Evolutionary conservation across 2,797 vertebrate genomes (phyloP), one percentile per base, ranked within the genome.

Genomic region (Neomorphus geoffroyi): DNA sequence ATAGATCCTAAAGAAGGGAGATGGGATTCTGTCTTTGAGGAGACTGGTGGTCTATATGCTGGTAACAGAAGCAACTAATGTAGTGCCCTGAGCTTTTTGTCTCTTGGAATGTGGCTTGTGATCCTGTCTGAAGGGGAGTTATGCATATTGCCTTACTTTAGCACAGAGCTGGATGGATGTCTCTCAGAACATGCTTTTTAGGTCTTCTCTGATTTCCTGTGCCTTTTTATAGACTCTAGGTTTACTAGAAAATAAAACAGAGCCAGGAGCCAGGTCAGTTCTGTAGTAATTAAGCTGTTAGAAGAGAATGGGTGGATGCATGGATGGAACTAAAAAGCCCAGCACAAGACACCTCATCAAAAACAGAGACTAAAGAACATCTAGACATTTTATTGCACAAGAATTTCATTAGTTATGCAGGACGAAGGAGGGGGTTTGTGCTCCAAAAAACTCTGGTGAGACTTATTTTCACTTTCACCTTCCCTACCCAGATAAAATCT

Each of bases 141-240:
- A 30, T 2, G 45, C 2, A 1, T 65, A n/a, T 17, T 4, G 2
- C 32, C 70, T 88, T 65, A 91, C 88, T 92, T 92, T 41, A 93
- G 66, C 64, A 54, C 28, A 64, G 84, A 61, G 57, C 61, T 89
- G 16, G 57, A 69, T 89, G 16, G 57, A 69, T 88, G 50, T 51
- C 19, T 56, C 53, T 87, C 65, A 57, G 50, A 83, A 45, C 21
- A 5, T 13, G 48, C 66, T 92, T 81, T 54, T 33, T 71, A 39
- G 62, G 62, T 60, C 82, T 92, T 16, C 79, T 91, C 66, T 64
- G 70, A 79, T 81, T 91, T 92, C 83, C 45, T 64, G 6, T 1
- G 5, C 74, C 94, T 91, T 83, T 93, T 92, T 90, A 80, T 86
- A 91, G 88, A n/a, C 51, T 54, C 6, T 30, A 80, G 32, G 45